Conservation (phyloP, 1,140 invertebrate species). For the Neodiprion fabricii region DNA sequence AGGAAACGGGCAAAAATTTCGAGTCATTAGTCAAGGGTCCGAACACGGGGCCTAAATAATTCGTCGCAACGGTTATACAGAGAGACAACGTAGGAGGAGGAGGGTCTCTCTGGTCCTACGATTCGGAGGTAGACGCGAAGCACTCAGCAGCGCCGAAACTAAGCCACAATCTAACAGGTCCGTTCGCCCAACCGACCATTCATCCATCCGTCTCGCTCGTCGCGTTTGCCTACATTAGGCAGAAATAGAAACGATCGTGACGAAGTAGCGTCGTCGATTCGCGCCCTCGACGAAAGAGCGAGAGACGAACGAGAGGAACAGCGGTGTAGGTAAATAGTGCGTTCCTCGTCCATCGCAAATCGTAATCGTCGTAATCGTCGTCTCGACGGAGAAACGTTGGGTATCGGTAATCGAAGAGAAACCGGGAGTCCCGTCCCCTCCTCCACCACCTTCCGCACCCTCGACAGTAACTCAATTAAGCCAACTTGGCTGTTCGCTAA, state of each 20-base stretch:
- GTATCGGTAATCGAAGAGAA: conserved; percentile 38
- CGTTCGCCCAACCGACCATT: background rate
- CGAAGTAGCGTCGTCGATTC: too few species aligned
- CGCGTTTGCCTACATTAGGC: background rate
- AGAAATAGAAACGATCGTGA: too few species aligned
- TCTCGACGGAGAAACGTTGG: background rate
- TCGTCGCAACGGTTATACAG: conserved; percentile 26
- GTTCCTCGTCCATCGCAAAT: background rate
- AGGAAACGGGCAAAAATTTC: conserved; percentile 28
- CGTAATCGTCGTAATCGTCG: background rate
- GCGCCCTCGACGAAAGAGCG: too few species aligned
- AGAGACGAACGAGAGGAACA: too few species aligned
- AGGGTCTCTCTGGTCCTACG: too few species aligned
- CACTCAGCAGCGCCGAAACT: conserved; percentile 37
- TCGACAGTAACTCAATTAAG: background rate
- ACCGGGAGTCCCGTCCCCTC: conserved; percentile 15
- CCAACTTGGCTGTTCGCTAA: background rate
- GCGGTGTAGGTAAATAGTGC: too few species aligned
- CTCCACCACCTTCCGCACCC: background rate
- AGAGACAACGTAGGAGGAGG: too few species aligned
- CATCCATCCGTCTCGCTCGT: background rate
- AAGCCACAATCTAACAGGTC: background rate
- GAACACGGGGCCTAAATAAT: conserved; percentile 12
- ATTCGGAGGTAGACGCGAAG: conserved; percentile 36
- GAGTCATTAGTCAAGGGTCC: conserved; percentile 18